These are phyloP conservation scores for Macrosiphum euphorbiae DNA, from an alignment of 2,888 invertebrate species.

Conservation along the genomic window DNA sequence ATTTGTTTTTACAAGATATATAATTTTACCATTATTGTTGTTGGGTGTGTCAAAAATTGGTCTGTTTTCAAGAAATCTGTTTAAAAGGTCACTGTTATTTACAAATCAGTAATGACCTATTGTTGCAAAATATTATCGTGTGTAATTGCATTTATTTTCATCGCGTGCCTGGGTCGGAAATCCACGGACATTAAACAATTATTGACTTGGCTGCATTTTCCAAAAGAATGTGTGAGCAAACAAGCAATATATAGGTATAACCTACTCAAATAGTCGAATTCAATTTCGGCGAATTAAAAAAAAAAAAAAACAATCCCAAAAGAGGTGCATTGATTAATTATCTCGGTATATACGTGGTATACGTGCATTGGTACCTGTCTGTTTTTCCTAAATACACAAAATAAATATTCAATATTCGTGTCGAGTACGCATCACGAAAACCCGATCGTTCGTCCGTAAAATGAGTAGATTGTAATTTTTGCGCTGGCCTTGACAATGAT, in stretches of 20 bases:
- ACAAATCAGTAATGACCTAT: background rate
- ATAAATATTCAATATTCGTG: slow-evolving; percentile 17
- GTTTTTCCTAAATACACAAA: background rate
- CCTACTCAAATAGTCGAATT: background rate
- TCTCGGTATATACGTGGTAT: background rate
- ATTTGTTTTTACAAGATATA: background rate
- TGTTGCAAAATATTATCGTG: background rate
- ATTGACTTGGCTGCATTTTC: background rate
- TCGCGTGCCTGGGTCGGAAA: background rate
- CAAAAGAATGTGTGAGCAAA: background rate
- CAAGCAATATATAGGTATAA: background rate
- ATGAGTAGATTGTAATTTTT: background rate
- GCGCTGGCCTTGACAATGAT: slow-evolving; percentile 7
- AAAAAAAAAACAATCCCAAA: background rate
- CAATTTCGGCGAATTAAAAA: background rate
- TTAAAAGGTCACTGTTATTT: background rate
- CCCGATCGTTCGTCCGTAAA: background rate
- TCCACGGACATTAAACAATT: background rate
- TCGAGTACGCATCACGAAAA: background rate
- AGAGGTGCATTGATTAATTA: background rate
- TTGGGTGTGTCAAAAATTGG: background rate
- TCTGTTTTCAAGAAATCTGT: background rate
- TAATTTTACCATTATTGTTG: background rate
- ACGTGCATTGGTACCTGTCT: background rate
- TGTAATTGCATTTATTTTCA: background rate